A percentile compares a stretch with the other conserved stretches of the same genome.
Conservation (phyloP, 2,888 invertebrate genomes). For the Idaea straminata region DNA sequence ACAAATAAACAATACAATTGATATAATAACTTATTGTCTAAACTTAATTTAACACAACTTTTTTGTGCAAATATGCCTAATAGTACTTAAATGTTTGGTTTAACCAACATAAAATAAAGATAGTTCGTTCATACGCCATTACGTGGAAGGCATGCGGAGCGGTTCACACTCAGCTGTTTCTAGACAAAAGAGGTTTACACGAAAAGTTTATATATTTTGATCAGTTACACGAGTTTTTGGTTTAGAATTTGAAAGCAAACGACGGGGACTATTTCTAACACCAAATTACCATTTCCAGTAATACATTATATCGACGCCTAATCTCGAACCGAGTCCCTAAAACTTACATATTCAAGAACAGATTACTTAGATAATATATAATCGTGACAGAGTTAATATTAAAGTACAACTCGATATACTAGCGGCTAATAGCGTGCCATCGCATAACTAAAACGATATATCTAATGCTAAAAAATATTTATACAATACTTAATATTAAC, state of each 20-base stretch:
- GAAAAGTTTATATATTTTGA: slow-evolving; percentile 21
- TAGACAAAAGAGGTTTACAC: slow-evolving; percentile 22
- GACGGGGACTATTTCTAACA: slow-evolving; percentile 30
- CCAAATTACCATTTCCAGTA: slow-evolving; percentile 24
- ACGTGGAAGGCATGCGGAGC: slow-evolving; percentile 41
- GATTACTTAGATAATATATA: slow-evolving; percentile 15
- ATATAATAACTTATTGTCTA: slow-evolving; percentile 80
- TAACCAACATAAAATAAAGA: slow-evolving; percentile 61
- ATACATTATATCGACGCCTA: slow-evolving; percentile 15
- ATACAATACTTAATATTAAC: slow-evolving; percentile 33
- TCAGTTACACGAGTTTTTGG: slow-evolving; percentile 23
- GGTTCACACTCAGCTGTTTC: slow-evolving; percentile 36
- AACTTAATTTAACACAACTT: slow-evolving; percentile 81
- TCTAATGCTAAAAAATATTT: slow-evolving; percentile 32
- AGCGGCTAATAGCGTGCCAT: slow-evolving; percentile 34
- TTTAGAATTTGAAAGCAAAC: slow-evolving; percentile 28
- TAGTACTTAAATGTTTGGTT: slow-evolving; percentile 75
- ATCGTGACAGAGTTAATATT: slow-evolving; percentile 34
- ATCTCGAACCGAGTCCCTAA: slow-evolving; percentile 21
- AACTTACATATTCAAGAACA: slow-evolving; percentile 19
- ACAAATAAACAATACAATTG: slow-evolving; percentile 71
- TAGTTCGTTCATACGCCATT: slow-evolving; percentile 30
- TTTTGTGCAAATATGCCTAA: slow-evolving; percentile 81
- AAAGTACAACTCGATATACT: slow-evolving; percentile 28
- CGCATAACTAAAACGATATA: slow-evolving; percentile 12